Evolutionary conservation across 2,797 vertebrate species (phyloP).

Genomic region (Brotula barbata): DNA sequence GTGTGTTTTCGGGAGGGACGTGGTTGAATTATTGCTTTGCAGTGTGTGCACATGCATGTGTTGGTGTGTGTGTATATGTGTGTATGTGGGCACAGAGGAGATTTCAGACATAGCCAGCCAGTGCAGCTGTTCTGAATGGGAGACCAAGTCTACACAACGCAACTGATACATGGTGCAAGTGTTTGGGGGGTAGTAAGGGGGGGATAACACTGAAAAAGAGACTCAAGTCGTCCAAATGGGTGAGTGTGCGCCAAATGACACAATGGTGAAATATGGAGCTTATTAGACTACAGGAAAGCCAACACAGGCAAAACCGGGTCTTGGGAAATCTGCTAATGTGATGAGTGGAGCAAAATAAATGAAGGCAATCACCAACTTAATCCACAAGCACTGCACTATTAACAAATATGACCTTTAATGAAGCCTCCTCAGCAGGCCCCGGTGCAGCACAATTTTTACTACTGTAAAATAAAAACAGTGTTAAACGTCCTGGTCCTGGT

Average conservation of each 20-base stretch:
- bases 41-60: neutral
- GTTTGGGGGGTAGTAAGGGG: constrained; percentile 37
- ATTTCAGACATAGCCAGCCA: constrained; percentile 66
- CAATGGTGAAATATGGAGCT: constrained; percentile 50
- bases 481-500: constrained; percentile 8
- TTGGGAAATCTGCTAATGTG: constrained; percentile 33
- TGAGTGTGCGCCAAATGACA: constrained; percentile 44
- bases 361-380: constrained; percentile 34
- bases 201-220: neutral
- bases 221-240: constrained; percentile 30
- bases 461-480: no score
- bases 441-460: no score
- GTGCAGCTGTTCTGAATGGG: constrained; percentile 77
- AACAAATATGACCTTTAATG: constrained; percentile 29
- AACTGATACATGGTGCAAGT: constrained; percentile 65
- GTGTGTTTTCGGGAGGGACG: constrained; percentile 50
- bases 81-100: constrained; percentile 57
- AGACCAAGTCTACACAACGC: constrained; percentile 58
- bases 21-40: constrained; percentile 18
- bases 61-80: constrained; percentile 5
- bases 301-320: constrained; percentile 32
- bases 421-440: no score
- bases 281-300: constrained; percentile 39
- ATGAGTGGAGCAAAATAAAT: constrained; percentile 35
- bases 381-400: constrained; percentile 42